These are phyloP conservation scores for Heteromurus nitidus DNA, from an alignment of 2,888 invertebrate species.

Conservation along the genomic window DNA sequence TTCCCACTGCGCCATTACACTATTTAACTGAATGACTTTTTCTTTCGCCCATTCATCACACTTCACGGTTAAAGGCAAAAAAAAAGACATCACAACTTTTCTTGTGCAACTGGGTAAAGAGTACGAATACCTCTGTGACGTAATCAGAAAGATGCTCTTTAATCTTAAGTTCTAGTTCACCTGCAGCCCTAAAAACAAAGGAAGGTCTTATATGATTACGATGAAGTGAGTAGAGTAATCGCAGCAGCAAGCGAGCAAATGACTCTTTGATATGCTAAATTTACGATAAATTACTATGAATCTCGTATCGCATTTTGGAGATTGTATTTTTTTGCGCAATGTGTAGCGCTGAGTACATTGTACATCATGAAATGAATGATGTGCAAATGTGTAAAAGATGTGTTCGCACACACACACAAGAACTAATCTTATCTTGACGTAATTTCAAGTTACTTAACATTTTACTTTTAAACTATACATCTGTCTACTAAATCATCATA, in stretches of 20 bases:
- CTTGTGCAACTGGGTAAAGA: neutral
- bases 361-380: neutral
- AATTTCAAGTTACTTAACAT: too few species aligned
- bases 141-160: neutral
- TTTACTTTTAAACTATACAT: too few species aligned
- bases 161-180: slow-evolving; percentile 55
- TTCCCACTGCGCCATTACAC: too few species aligned
- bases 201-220: slow-evolving; percentile 14
- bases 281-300: neutral
- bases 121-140: too few species aligned
- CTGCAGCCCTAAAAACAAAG: slow-evolving; percentile 26
- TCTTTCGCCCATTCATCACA: slow-evolving; percentile 30
- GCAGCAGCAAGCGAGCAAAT: neutral
- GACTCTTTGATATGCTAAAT: neutral
- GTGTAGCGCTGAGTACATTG: too few species aligned
- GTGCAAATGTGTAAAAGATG: slow-evolving; percentile 7
- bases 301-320: neutral
- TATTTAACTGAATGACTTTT: slow-evolving; percentile 1
- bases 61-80: slow-evolving; percentile 49
- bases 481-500: too few species aligned
- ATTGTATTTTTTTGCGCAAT: slow-evolving; percentile 16
- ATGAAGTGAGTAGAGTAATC: too few species aligned
- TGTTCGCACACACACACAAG: too few species aligned
- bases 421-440: slow-evolving; percentile 16
- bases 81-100: slow-evolving; percentile 5